phyloP scores from a whole-genome alignment of 2,113 vertebrate genomes.

The Paracanthobrama guichenoti region DNA sequence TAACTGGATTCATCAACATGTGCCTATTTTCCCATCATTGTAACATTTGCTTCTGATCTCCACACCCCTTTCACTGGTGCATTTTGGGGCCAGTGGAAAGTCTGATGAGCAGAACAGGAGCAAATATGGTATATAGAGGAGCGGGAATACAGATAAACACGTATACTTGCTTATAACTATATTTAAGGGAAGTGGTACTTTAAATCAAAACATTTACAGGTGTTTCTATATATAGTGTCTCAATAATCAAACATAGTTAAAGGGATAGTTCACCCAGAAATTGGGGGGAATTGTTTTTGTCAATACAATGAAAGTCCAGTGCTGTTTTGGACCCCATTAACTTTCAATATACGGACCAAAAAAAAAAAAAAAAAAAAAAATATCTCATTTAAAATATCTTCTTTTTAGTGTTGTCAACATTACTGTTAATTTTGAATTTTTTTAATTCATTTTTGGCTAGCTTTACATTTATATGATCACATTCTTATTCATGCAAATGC shows the following conservation, averaged over 20 bases:
- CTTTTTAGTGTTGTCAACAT: too few relatives aligned
- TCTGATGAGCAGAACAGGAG: constrained; percentile 41
- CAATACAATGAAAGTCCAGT: too few relatives aligned
- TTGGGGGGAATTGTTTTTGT: too few relatives aligned
- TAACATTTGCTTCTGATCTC: constrained; percentile 51
- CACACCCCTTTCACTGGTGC: constrained; percentile 56
- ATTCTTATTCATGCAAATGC: too few relatives aligned
- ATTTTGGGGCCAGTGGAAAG: constrained; percentile 51
- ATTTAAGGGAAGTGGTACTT: background rate
- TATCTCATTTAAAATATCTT: background rate
- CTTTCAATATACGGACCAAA: background rate
- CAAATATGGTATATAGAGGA: background rate
- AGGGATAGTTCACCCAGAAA: background rate
- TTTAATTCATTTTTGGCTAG: too few relatives aligned
- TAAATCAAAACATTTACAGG: background rate
- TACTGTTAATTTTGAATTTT: too few relatives aligned
- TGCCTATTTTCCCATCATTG: constrained; percentile 41
- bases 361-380: background rate
- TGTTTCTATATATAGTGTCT: background rate
- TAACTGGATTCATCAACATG: constrained; percentile 45
- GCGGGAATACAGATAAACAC: too few relatives aligned
- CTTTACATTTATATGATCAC: too few relatives aligned
- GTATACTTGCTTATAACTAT: background rate
- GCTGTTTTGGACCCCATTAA: background rate
- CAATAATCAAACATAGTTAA: background rate